Percentiles rank a stretch among this genome's conserved stretches.
phyloP scores from a whole-genome alignment of 2,113 vertebrate species.

The Dendropsophus ebraccatus region DNA sequence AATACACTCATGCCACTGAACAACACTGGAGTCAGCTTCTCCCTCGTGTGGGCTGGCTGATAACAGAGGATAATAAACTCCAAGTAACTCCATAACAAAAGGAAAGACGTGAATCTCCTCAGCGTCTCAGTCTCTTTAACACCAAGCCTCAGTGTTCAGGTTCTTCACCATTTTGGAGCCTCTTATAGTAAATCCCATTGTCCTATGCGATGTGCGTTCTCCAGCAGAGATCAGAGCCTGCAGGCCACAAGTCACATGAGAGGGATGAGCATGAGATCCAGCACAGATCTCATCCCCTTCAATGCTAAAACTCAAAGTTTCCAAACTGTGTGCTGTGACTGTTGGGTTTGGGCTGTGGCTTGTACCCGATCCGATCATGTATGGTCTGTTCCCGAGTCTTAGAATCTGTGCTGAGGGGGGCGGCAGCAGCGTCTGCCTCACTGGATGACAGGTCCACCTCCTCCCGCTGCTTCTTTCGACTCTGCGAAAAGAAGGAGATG shows the following conservation, averaged over 20 bases:
- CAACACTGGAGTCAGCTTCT: no score
- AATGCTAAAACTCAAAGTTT: slow-evolving; percentile 80
- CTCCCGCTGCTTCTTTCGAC: slow-evolving; percentile 88
- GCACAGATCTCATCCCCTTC: no score
- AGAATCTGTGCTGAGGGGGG: slow-evolving; percentile 74
- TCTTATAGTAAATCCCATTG: neutral
- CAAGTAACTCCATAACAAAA: no score
- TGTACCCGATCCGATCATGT: slow-evolving; percentile 93
- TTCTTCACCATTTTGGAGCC: neutral
- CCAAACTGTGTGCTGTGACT: slow-evolving; percentile 88
- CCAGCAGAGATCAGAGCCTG: neutral
- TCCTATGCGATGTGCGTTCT: neutral
- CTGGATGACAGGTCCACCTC: slow-evolving; percentile 80
- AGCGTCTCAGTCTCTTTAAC: no score
- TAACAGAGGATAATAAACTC: no score
- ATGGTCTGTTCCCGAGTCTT: slow-evolving; percentile 88
- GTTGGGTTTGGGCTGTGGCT: slow-evolving; percentile 88
- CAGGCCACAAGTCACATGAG: neutral
- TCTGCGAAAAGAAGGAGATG: slow-evolving; percentile 68
- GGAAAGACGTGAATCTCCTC: no score
- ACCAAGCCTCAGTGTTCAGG: neutral
- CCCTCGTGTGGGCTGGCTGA: no score
- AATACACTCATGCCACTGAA: no score
- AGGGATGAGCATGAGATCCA: no score
- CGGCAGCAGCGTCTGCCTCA: slow-evolving; percentile 74